phyloP scores from a whole-genome alignment of 2,888 invertebrate genomes.

The Polylopha cassiicola region DNA sequence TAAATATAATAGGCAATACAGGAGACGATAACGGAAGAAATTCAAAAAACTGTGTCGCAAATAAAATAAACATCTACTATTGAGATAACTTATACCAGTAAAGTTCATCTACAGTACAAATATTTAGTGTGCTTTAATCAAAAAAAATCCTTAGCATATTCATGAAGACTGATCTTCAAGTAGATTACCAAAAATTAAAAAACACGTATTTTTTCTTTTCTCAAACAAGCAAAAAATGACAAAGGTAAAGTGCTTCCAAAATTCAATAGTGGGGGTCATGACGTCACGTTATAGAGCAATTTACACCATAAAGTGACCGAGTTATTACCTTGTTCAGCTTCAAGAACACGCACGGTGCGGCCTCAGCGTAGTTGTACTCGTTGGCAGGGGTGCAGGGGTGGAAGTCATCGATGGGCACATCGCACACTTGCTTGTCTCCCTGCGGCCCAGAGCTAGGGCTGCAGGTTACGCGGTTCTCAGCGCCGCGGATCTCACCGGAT shows the following conservation, averaged over 20 bases:
- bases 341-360: conserved; percentile 95
- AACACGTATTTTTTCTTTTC: neutral
- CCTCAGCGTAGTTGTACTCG: conserved; percentile 90
- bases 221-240: too few species aligned
- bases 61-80: too few species aligned
- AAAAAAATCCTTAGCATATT: too few species aligned
- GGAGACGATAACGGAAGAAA: too few species aligned
- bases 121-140: too few species aligned
- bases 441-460: conserved; percentile 79
- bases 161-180: neutral
- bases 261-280: too few species aligned
- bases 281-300: neutral
- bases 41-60: too few species aligned
- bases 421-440: conserved; percentile 85
- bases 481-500: conserved; percentile 57
- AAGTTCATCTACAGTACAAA: too few species aligned
- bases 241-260: too few species aligned
- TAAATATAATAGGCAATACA: too few species aligned
- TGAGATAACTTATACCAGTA: too few species aligned
- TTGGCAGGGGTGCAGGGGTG: conserved; percentile 85
- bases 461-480: conserved; percentile 81
- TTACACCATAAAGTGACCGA: conserved; percentile 2
- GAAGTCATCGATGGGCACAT: conserved; percentile 84
- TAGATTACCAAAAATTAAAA: neutral
- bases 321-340: conserved; percentile 93